A percentile compares a stretch with the other conserved stretches of the same genome.
Conservation (phyloP, 2,797 vertebrate genomes). For the Bradypus variegatus region DNA sequence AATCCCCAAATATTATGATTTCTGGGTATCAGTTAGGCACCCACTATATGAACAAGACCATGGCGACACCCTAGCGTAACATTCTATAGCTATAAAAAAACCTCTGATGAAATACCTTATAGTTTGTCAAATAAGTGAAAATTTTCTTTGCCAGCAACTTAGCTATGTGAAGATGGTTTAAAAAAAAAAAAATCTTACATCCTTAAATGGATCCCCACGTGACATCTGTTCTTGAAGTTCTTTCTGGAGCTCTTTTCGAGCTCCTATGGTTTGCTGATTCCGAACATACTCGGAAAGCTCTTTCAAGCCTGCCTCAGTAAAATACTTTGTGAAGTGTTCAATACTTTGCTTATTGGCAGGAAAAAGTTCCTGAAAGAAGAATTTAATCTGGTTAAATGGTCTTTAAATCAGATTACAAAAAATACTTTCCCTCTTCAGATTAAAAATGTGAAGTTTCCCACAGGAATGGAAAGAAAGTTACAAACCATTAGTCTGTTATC, state of each 20-base stretch:
- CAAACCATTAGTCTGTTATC: constrained; percentile 94
- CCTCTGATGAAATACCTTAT: background rate
- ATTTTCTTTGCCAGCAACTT: background rate
- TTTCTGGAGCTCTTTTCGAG: constrained; percentile 93
- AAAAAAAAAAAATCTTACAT: constrained; percentile 75
- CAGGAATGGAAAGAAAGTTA: constrained; percentile 1
- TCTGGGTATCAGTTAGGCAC: background rate
- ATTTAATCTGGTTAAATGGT: constrained; percentile 6
- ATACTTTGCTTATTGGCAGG: constrained; percentile 96
- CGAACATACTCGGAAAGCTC: constrained; percentile 94
- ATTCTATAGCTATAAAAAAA: background rate
- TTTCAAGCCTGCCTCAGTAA: constrained; percentile 94
- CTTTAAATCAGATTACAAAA: constrained; percentile 20
- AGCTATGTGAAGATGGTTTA: background rate
- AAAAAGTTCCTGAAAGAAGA: constrained; percentile 86
- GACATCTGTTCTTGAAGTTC: constrained; percentile 95
- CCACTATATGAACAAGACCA: background rate
- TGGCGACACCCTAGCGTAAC: background rate
- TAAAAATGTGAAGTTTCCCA: background rate
- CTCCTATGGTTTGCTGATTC: constrained; percentile 94
- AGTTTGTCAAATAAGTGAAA: background rate
- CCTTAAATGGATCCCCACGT: constrained; percentile 89
- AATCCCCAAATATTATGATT: background rate
- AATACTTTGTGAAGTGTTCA: constrained; percentile 97
- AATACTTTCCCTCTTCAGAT: background rate